Evolutionary conservation across 30 jellyfish, hydroid and myxozoan genomes (phyloP).

Genomic region (Cassiopea xamachana): DNA sequence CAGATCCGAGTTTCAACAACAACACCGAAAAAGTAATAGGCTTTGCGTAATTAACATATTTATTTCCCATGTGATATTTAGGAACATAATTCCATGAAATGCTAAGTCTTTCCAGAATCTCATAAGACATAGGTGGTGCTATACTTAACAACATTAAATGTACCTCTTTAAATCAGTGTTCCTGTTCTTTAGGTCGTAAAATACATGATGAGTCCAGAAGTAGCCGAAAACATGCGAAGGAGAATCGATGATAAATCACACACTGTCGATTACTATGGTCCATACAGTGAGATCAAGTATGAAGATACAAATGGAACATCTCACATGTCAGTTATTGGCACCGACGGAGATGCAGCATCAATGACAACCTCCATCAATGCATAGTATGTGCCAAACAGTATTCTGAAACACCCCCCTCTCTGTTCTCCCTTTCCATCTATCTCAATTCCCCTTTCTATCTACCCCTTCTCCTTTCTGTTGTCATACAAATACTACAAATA

Average conservation of each 20-base stretch:
- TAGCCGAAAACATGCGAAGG: conserved; percentile 79
- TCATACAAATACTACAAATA: too few species aligned
- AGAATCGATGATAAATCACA: conserved; percentile 88
- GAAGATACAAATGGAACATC: conserved; percentile 97
- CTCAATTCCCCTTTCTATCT: too few species aligned
- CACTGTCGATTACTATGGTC: conserved; percentile 94
- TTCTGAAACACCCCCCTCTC: not conserved
- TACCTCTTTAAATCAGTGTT: not conserved
- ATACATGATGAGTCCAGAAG: conserved; percentile 90
- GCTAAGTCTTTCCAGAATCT: too few species aligned
- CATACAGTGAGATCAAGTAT: conserved; percentile 80
- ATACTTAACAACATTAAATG: too few species aligned
- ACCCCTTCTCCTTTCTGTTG: too few species aligned
- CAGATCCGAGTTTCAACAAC: conserved; percentile 94
- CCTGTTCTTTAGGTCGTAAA: conserved; percentile 71
- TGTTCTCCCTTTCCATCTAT: not conserved
- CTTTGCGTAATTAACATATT: too few species aligned
- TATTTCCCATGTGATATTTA: too few species aligned
- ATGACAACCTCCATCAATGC: conserved; percentile 99
- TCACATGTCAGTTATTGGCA: conserved; percentile 96
- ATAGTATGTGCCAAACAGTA: conserved; percentile 67
- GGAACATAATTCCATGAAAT: too few species aligned
- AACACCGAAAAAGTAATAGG: conserved; percentile 73
- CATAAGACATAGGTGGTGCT: too few species aligned
- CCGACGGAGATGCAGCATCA: conserved; percentile 97